Evolutionary conservation across 2,797 vertebrate species (phyloP).

Genomic region (Notolabrus celidotus): DNA sequence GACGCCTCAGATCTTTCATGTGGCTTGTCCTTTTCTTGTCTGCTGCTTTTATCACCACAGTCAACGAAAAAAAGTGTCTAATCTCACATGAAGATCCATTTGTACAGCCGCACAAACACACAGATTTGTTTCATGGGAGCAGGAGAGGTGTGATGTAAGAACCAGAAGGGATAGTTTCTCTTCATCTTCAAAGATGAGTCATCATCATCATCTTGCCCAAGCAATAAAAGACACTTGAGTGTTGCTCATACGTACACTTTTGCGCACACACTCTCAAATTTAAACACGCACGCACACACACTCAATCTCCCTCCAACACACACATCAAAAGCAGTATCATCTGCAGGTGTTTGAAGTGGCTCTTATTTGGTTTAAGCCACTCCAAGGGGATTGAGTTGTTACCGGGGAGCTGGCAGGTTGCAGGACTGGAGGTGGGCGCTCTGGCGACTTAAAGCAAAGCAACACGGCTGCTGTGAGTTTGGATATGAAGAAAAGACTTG

Average conservation of each 20-base stretch:
- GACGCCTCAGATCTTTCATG: constrained; percentile 43
- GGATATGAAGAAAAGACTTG: constrained; percentile 1
- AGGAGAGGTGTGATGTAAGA: constrained; percentile 45
- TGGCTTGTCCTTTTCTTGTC: constrained; percentile 23
- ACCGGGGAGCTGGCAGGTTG: constrained; percentile 15
- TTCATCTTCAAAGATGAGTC: constrained; percentile 62
- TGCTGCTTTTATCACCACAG: constrained; percentile 19
- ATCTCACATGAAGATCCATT: constrained; percentile 50
- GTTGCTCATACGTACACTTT: constrained; percentile 7
- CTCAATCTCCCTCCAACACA: neutral
- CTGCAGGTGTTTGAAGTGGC: constrained; percentile 64
- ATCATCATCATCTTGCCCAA: constrained; percentile 47
- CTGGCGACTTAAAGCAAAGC: constrained; percentile 26
- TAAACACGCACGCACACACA: constrained; percentile 1
- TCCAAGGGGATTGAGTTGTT: constrained; percentile 53
- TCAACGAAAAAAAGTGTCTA: constrained; percentile 21
- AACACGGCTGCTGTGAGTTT: constrained; percentile 9
- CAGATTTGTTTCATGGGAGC: constrained; percentile 28
- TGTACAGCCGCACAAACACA: constrained; percentile 15
- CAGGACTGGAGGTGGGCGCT: constrained; percentile 30
- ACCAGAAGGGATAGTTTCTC: constrained; percentile 41
- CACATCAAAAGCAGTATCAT: constrained; percentile 59
- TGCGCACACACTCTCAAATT: neutral
- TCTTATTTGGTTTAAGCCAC: constrained; percentile 63
- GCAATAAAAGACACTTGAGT: constrained; percentile 47